phyloP scores from a whole-genome alignment of 2,113 vertebrate species.

The Isichthys henryi region DNA sequence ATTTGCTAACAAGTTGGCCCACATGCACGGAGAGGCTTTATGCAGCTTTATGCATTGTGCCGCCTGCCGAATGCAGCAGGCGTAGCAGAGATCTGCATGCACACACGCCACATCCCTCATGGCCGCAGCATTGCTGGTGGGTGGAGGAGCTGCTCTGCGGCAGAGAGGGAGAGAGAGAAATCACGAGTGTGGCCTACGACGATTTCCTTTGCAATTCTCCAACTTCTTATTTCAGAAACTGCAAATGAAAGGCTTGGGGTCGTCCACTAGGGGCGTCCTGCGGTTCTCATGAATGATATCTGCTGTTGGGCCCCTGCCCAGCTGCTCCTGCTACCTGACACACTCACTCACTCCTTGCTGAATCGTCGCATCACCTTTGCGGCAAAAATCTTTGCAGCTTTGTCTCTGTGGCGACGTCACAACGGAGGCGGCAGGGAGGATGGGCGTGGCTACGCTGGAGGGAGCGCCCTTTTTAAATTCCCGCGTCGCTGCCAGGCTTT shows the following conservation, averaged over 20 bases:
- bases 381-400: not conserved
- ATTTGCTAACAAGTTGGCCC: not conserved
- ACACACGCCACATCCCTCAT: not conserved
- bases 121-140: not conserved
- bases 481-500: not conserved
- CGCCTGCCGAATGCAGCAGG: not conserved
- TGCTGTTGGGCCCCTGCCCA: not conserved
- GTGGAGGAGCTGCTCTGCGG: not conserved
- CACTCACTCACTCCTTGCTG: not conserved
- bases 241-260: slow-evolving; percentile 51
- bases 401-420: not conserved
- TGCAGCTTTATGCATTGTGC: not conserved
- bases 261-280: slow-evolving; percentile 35
- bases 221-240: slow-evolving; percentile 53
- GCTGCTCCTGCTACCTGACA: not conserved
- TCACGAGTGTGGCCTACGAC: slow-evolving; percentile 48
- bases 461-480: not conserved
- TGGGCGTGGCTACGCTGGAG: not conserved
- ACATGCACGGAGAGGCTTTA: not conserved
- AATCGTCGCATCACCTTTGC: not conserved
- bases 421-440: not conserved
- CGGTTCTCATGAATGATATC: not conserved
- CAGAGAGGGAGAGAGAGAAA: slow-evolving; percentile 24
- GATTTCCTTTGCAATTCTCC: slow-evolving; percentile 62
- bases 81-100: not conserved